Base-by-base conservation (phyloP, 37 sponge, comb jelly and placozoan genomes). In the Lycopodina hypogea region DNA sequence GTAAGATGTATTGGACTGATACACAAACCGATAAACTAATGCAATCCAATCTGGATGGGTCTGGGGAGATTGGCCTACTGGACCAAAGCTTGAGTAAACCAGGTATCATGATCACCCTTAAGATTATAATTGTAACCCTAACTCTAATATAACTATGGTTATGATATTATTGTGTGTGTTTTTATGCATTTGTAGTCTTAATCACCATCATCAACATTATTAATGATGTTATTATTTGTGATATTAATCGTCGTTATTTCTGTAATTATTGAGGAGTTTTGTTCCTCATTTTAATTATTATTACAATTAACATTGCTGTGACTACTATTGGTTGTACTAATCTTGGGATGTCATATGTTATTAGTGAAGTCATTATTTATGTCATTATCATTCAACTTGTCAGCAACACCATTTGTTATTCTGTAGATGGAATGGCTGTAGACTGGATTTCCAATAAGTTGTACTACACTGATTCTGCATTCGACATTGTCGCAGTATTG, bases 361-460 rank as follows among this genome's bases (percentile, higher is more conserved):
- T 45, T 4, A 9, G 48, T 45, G 48, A 59, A 59, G 3, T 59
- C 18, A 18, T 28, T 17, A 12, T 59, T 26, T 59, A 28, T 59
- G 17, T 26, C 18, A 4, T 59, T 8, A 8, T 3, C 18, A 17
- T 23, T 6, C 3, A 6, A 59, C 60, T 17, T 8, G 28, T 12
- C n/a, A 59, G 17, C 60, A 59, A 15, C 29, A 60, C 4, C 61
- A 60, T 29, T 58, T 58, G 9, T 58, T 18, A 58, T 58, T 6
- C 23, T 80, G 71, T 70, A 77, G 88, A 69, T 37, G 92, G 81
- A 9, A 35, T 92, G 35, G 81, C 88, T 45, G 67, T 86, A 59
- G 92, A 92, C 69, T 92, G 92, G 92, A 9, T 87, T 0, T 69
- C 67, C 1, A 72, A 56, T 56, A 86, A 86, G 62, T 72, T 94